These are phyloP conservation scores for Megalopta genalis DNA, from an alignment of 1,140 invertebrate species.

Conservation along the genomic window DNA sequence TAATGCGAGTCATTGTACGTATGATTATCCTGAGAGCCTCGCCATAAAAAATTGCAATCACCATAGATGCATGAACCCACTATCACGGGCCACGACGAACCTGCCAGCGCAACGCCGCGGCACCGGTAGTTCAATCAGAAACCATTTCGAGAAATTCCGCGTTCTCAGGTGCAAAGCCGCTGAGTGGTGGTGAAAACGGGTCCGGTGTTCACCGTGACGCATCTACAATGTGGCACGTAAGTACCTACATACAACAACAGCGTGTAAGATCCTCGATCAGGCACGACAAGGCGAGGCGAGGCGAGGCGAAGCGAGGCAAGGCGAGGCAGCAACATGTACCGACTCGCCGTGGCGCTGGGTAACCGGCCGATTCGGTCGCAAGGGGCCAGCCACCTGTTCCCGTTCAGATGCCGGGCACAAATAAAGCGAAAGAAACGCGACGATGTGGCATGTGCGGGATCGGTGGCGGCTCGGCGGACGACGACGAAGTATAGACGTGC, in stretches of 20 bases:
- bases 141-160: neutral
- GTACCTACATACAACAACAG: neutral
- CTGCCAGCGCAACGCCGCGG: too few species aligned
- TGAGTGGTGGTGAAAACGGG: slow-evolving; percentile 35
- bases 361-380: slow-evolving; percentile 49
- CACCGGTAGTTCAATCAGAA: neutral
- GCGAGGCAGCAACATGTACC: neutral
- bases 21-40: too few species aligned
- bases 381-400: slow-evolving; percentile 64
- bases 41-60: too few species aligned
- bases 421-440: slow-evolving; percentile 63
- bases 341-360: slow-evolving; percentile 12
- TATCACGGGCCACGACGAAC: too few species aligned
- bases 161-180: slow-evolving; percentile 7
- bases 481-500: neutral
- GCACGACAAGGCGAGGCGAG: too few species aligned
- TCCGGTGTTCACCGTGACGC: slow-evolving; percentile 48
- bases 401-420: slow-evolving; percentile 52
- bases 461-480: slow-evolving; percentile 18
- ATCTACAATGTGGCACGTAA: slow-evolving; percentile 48
- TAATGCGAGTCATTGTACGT: too few species aligned
- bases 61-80: too few species aligned
- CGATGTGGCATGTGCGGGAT: slow-evolving; percentile 61
- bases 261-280: too few species aligned
- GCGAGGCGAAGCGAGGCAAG: too few species aligned